Evolutionary conservation across 2,797 vertebrate genomes (phyloP), one percentile per base, ranked within the genome.

Genomic region (Zenarchopterus dispar): DNA sequence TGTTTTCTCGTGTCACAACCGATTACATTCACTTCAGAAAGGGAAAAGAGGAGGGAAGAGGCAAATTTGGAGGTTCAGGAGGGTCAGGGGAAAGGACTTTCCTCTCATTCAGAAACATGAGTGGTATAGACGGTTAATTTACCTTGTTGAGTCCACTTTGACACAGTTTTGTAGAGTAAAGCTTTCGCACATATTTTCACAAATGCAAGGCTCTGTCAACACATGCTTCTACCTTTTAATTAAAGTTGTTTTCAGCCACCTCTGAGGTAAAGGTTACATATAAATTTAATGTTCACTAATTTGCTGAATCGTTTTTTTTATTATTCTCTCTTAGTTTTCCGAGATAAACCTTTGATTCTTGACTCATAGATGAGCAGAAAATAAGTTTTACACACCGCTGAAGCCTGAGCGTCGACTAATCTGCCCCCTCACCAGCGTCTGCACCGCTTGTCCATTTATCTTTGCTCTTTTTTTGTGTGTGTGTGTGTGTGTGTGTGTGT

Each of bases 1-100:
- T 91, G 96, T 96, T 97, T 96, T 96, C 94, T 96, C 93, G 94
- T 97, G 97, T 99, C 97, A 98, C 96, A 96, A 95, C 94, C 97
- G 96, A 98, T 99, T 96, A 97, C 93, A 92, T 97, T 96, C 95
- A 96, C 94, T 92, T 92, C 81, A 84, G 94, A 94, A 94, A 93
- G 93, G 93, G 93, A 93, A 94, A 87, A 81, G 84, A 86, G 71
- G 53, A 75, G 69, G 56, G 70, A 74, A 65, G 75, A 80, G 74
- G 78, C 77, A 58, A 78, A 51, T 68, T 71, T 18, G 73, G 56
- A 59, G 64, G 73, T 49, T 33, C 5, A 3, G 56, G 57, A 64
- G 47, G 66, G 75, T 67, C 21, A 11, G 74, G 72, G 67, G 47
- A 84, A 86, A 85, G 67, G 66, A 71, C 71, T 91, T 75, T 81